phyloP scores from a whole-genome alignment of 2,797 vertebrate genomes.

The Macrochelys suwanniensis region DNA sequence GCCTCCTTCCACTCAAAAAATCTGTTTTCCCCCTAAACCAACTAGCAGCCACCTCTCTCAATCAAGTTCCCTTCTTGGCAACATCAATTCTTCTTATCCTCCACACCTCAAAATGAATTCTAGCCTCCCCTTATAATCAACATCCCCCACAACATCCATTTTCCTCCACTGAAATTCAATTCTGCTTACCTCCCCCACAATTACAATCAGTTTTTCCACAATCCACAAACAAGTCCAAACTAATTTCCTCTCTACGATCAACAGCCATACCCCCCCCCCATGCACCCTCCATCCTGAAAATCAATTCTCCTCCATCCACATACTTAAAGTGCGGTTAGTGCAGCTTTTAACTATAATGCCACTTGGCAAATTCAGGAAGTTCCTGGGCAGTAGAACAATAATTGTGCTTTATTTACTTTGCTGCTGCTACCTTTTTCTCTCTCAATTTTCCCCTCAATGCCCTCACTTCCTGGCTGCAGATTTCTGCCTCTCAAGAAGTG shows the following conservation, averaged over 20 bases:
- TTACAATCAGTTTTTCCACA: conserved; percentile 4
- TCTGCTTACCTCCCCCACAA: neutral
- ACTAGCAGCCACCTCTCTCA: neutral
- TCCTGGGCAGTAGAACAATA: neutral
- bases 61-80: neutral
- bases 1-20: neutral
- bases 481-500: neutral
- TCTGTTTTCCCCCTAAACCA: neutral
- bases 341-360: neutral
- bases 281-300: neutral
- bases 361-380: neutral
- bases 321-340: neutral
- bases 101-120: neutral
- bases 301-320: neutral
- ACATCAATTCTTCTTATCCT: rapidly evolving
- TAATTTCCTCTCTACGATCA: conserved; percentile 24
- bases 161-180: neutral
- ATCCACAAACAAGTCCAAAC: conserved; percentile 25
- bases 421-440: neutral
- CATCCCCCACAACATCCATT: neutral
- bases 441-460: neutral
- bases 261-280: neutral
- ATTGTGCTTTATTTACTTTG: neutral
- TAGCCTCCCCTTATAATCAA: neutral
- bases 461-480: neutral